Evolutionary conservation across 2,113 vertebrate species (phyloP).

Genomic region (Platichthys stellatus): DNA sequence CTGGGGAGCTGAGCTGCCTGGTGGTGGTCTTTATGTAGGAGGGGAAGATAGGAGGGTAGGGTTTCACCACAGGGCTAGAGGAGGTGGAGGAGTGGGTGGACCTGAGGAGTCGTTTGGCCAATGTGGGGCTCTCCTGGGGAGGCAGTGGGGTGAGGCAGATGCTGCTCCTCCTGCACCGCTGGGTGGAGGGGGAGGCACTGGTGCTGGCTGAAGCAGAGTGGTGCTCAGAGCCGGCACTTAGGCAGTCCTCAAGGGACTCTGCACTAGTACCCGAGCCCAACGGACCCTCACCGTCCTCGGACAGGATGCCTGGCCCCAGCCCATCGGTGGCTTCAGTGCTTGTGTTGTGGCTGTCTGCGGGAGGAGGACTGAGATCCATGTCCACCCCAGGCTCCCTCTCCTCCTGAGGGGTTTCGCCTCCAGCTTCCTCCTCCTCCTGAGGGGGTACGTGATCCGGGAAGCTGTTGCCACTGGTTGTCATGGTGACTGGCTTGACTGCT

Average conservation of each 20-base stretch:
- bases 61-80: conserved; percentile 77
- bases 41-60: conserved; percentile 88
- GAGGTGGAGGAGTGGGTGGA: conserved; percentile 53
- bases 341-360: conserved; percentile 21
- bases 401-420: conserved; percentile 20
- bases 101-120: conserved; percentile 83
- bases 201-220: background rate
- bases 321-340: conserved; percentile 38
- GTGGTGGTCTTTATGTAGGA: conserved; percentile 97
- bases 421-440: conserved; percentile 26
- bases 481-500: conserved; percentile 59
- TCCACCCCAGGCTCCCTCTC: background rate
- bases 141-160: conserved; percentile 45
- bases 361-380: background rate
- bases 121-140: conserved; percentile 78
- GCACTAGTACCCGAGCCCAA: conserved; percentile 53
- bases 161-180: conserved; percentile 63
- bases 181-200: conserved; percentile 12
- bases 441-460: conserved; percentile 53
- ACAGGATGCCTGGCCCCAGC: conserved; percentile 37
- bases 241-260: conserved; percentile 68
- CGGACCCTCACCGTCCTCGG: conserved; percentile 48
- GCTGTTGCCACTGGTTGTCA: conserved; percentile 68
- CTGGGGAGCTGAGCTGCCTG: conserved; percentile 92
- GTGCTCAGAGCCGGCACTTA: conserved; percentile 48